Conservation (phyloP, 2,113 vertebrate genomes). For the Agapornis roseicollis region DNA sequence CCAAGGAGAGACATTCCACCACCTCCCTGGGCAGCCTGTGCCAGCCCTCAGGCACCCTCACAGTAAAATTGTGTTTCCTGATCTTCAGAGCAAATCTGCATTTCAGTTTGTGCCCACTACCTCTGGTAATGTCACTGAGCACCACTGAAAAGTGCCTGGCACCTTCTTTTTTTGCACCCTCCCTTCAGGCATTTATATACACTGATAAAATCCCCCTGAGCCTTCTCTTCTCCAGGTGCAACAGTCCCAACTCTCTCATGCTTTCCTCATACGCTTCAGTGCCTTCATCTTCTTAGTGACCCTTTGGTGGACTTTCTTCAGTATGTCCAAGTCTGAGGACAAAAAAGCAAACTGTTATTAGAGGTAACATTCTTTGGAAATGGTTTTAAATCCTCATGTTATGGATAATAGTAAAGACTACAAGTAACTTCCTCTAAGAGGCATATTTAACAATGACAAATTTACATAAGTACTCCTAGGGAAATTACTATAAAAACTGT, state of each 20-base stretch:
- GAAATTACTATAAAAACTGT: neutral
- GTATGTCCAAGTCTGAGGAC: neutral
- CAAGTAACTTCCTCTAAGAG: neutral
- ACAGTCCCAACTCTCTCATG: neutral
- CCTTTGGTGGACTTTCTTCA: neutral
- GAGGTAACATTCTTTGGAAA: neutral
- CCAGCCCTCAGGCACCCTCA: neutral
- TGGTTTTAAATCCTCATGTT: neutral
- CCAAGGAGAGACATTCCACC: neutral
- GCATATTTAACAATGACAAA: neutral
- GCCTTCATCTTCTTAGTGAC: neutral
- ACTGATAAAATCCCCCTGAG: neutral
- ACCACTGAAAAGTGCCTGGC: neutral
- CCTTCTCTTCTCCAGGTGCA: neutral
- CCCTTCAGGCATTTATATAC: neutral
- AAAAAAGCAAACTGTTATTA: neutral
- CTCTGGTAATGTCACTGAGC: neutral
- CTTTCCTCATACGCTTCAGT: neutral
- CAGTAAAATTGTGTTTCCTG: neutral
- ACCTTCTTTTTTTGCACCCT: neutral
- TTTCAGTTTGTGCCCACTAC: no score
- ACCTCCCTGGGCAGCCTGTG: neutral
- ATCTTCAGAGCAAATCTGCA: no score
- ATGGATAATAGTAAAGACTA: neutral
- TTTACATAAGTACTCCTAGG: neutral